These are phyloP conservation scores for Peromyscus californicus DNA, from an alignment of 2,113 vertebrate species.

Conservation along the genomic window DNA sequence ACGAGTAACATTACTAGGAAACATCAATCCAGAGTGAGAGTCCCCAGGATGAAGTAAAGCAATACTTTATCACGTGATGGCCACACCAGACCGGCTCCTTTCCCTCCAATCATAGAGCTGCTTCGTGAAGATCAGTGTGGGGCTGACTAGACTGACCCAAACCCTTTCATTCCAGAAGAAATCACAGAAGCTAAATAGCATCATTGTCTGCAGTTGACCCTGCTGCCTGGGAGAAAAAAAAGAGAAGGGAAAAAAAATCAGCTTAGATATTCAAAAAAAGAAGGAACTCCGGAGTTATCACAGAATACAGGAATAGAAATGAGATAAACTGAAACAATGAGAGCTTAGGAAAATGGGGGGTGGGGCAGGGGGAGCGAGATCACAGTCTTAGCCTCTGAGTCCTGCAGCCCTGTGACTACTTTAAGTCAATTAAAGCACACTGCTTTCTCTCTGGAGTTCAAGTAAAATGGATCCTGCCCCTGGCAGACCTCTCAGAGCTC, in stretches of 20 bases:
- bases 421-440: constrained; percentile 81
- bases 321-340: constrained; percentile 77
- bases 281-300: constrained; percentile 70
- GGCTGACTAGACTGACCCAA: constrained; percentile 20
- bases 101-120: not conserved
- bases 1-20: constrained; percentile 68
- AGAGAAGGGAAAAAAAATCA: not conserved
- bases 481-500: constrained; percentile 76
- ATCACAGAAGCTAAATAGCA: not conserved
- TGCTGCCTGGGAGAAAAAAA: not conserved
- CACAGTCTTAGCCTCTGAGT: constrained; percentile 47
- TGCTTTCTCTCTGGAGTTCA: constrained; percentile 77
- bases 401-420: constrained; percentile 63
- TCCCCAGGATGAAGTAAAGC: constrained; percentile 61
- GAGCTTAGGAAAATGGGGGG: constrained; percentile 60
- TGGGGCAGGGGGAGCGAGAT: not conserved
- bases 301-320: constrained; percentile 75
- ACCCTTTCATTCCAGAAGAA: constrained; percentile 12
- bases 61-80: not conserved
- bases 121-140: constrained; percentile 64
- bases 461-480: constrained; percentile 78
- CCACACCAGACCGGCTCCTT: not conserved
- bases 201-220: not conserved
- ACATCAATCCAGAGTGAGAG: constrained; percentile 37
- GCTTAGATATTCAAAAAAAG: constrained; percentile 56